phyloP scores from a whole-genome alignment of 2,113 vertebrate genomes.

The Lampris megalopsis region DNA sequence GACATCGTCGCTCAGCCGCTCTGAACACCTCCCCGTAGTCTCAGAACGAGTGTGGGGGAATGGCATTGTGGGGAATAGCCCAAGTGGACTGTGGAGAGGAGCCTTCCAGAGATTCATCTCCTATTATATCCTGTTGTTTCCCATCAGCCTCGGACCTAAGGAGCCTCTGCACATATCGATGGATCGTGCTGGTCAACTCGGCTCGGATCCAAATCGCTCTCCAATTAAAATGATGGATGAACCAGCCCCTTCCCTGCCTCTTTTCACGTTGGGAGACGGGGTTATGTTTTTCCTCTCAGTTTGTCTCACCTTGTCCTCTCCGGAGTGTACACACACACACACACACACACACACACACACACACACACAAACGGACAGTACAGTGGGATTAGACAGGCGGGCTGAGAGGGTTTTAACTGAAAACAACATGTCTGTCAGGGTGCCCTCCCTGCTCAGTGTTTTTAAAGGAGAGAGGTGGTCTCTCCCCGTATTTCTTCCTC shows the following conservation, averaged over 20 bases:
- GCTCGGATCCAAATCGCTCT: constrained; percentile 58
- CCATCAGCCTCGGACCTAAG: constrained; percentile 49
- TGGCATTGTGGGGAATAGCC: constrained; percentile 8
- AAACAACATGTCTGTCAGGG: constrained; percentile 71
- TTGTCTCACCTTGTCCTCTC: constrained; percentile 49
- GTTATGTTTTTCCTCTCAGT: constrained; percentile 61
- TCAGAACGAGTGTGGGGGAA: constrained; percentile 13
- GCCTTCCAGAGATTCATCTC: constrained; percentile 49
- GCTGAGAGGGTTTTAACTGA: constrained; percentile 60
- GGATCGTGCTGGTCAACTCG: constrained; percentile 62
- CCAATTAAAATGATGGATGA: constrained; percentile 82
- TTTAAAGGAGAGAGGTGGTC: constrained; percentile 63
- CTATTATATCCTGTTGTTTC: constrained; percentile 47
- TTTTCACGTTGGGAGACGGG: constrained; percentile 65
- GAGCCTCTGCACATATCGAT: constrained; percentile 63
- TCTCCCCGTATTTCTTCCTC: constrained; percentile 14
- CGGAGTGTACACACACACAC: constrained; percentile 18
- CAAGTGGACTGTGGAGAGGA: constrained; percentile 10
- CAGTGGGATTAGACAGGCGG: constrained; percentile 60
- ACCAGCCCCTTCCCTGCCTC: constrained; percentile 44
- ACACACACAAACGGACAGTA: constrained; percentile 15
- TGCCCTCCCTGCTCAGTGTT: constrained; percentile 41
- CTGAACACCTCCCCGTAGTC: constrained; percentile 27
- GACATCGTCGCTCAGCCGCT: constrained; percentile 55
- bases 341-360: constrained; percentile 5